Evolutionary conservation across 2,797 vertebrate species (phyloP), one percentile per base, ranked within the genome.

Genomic region (Sebastes matsubarae): DNA sequence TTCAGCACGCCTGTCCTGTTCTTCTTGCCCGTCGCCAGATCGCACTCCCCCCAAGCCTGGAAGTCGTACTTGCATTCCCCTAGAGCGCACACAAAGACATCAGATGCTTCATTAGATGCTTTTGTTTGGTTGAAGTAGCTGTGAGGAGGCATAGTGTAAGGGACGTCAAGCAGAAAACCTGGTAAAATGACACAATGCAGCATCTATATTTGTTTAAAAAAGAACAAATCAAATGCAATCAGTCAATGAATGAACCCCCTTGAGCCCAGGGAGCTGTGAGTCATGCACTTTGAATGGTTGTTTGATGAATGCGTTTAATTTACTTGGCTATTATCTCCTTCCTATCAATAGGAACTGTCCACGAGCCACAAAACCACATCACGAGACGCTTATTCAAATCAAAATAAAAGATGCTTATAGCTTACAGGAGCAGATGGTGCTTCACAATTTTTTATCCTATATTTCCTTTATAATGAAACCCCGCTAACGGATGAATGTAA

Each of bases 31-130:
- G 97, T 98, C 18, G 95, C 96, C 90, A 96, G 92, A 78, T 99
- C 98, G 36, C 98, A 99, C 90, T 99, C 98, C 59, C 98, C 97
- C 98, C 98, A 99, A 1, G 96, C 96, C 93, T 98, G 96, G 93
- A 99, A 99, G 72, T 99, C 97, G 81, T 98, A 99, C 90, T 99
- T 99, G 93, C 98, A 99, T 80, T 99, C 98, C 0, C 97, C 98
- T 99, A 82, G 1, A 30, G 58, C 14, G 46, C 18, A 32, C 46
- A 85, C 46, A 68, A 25, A 65, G 22, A 50, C 63, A 82, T 83
- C 74, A 81, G 64, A 81, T 11, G 29, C 68, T 60, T 75, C 12
- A 90, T 88, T 77, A 83, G 66, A 67, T 13, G 59, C 67, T 77
- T 85, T 83, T 85, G 75, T 87, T 87, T 80, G 29, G 1, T 75